These are phyloP conservation scores for Atethmia centrago DNA, from an alignment of 2,888 invertebrate species.

Conservation along the genomic window DNA sequence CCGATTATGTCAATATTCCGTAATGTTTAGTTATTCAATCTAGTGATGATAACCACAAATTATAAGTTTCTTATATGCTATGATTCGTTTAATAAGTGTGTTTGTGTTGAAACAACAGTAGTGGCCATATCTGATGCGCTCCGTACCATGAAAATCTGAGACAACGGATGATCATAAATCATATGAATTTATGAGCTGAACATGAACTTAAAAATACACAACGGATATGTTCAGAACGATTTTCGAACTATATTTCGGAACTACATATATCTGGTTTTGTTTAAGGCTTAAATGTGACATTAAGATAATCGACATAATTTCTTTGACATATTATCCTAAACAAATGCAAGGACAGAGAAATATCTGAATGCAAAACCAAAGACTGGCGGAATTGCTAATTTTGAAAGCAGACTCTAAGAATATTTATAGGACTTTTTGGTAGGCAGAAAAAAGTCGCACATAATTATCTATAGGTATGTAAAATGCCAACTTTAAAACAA, in stretches of 20 bases:
- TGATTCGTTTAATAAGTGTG: conserved; percentile 39
- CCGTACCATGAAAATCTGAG: conserved; percentile 39
- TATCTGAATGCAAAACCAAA: conserved; percentile 16
- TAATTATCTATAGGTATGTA: not conserved
- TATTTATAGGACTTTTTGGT: not conserved
- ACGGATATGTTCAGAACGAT: not conserved
- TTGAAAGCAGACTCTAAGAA: not conserved
- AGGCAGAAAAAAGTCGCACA: too few species aligned
- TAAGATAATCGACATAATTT: too few species aligned
- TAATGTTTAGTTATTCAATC: conserved; percentile 62
- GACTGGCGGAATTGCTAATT: not conserved
- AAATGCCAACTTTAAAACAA: too few species aligned
- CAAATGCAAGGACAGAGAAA: conserved; percentile 8
- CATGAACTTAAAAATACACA: conserved; percentile 1
- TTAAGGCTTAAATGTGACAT: not conserved
- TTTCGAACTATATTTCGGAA: not conserved
- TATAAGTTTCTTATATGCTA: conserved; percentile 37
- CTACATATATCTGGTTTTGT: not conserved
- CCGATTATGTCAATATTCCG: conserved; percentile 63
- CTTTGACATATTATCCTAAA: too few species aligned
- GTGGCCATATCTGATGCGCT: conserved; percentile 27
- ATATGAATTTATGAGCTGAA: conserved; percentile 8
- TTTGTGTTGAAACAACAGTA: conserved; percentile 27
- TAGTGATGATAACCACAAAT: conserved; percentile 48
- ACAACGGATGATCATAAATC: conserved; percentile 17